Conservation (phyloP, 2,888 invertebrate species). For the Perizoma affinitatum region DNA sequence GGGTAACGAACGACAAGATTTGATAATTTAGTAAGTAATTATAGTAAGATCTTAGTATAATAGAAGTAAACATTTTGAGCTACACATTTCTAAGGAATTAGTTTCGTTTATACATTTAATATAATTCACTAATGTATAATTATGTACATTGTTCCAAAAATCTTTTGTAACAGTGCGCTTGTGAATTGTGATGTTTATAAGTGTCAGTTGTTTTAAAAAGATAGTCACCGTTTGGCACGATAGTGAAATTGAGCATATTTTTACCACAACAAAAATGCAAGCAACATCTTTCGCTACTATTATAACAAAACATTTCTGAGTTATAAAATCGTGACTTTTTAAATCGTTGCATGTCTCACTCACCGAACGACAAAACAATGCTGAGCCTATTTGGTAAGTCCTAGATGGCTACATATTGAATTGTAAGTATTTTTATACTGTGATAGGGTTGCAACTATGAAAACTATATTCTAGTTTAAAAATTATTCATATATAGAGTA, state of each 20-base stretch:
- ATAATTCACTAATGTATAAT: conserved; percentile 63
- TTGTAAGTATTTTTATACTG: too few relatives aligned
- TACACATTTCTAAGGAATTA: conserved; percentile 70
- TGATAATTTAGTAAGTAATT: conserved; percentile 47
- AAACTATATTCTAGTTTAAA: too few relatives aligned
- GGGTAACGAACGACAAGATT: conserved; percentile 55
- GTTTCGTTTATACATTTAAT: conserved; percentile 46
- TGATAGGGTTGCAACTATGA: too few relatives aligned
- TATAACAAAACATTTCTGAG: conserved; percentile 16
- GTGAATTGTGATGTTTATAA: conserved; percentile 39
- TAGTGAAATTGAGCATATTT: conserved; percentile 64
- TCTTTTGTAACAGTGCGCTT: conserved; percentile 53
- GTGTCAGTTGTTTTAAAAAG: conserved; percentile 22
- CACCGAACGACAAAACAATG: too few relatives aligned
- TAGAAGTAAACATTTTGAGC: conserved; percentile 75
- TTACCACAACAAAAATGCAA: conserved; percentile 56
- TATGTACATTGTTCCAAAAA: conserved; percentile 80
- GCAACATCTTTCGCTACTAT: conserved; percentile 50
- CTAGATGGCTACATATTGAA: too few relatives aligned
- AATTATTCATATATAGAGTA: too few relatives aligned
- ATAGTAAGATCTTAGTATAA: conserved; percentile 62
- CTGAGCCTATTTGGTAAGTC: too few relatives aligned
- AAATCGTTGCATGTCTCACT: too few relatives aligned
- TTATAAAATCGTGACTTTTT: too few relatives aligned
- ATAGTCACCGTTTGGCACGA: conserved; percentile 64